Percentiles rank a stretch among this genome's conserved stretches.
Evolutionary conservation across 2,797 vertebrate species (phyloP).

Genomic region (Rallus crepitans): DNA sequence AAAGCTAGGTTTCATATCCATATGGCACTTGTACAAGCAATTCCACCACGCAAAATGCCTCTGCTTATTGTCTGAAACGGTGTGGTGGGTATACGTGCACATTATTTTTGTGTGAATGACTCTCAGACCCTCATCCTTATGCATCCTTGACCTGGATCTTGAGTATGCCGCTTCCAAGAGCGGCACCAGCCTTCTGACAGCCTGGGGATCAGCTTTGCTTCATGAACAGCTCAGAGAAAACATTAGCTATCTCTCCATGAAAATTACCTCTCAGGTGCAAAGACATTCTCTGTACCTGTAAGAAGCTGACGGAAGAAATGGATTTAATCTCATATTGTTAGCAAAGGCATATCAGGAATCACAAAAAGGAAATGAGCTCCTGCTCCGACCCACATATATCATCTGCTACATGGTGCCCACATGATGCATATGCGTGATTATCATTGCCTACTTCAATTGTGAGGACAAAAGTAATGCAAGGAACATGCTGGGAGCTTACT

Average conservation of each 20-base stretch:
- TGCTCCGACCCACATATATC: background rate
- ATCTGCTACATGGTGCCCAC: background rate
- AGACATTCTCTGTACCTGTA: background rate
- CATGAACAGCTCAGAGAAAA: background rate
- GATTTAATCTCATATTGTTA: background rate
- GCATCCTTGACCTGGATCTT: background rate
- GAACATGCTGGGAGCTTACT: background rate
- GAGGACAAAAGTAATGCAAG: background rate
- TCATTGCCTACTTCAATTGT: background rate
- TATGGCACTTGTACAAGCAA: background rate
- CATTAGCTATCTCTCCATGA: background rate
- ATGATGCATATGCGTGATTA: background rate
- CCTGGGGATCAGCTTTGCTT: background rate
- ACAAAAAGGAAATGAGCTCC: background rate
- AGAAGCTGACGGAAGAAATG: background rate
- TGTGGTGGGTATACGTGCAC: rapidly evolving
- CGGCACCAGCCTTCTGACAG: background rate
- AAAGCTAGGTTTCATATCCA: background rate
- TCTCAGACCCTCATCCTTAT: background rate
- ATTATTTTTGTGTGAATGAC: background rate
- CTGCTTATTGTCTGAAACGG: background rate
- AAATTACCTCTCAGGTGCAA: background rate
- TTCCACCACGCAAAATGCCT: background rate
- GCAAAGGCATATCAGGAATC: background rate
- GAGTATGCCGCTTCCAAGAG: background rate